phyloP scores from a whole-genome alignment of 2,113 vertebrate species.

The Peromyscus leucopus region DNA sequence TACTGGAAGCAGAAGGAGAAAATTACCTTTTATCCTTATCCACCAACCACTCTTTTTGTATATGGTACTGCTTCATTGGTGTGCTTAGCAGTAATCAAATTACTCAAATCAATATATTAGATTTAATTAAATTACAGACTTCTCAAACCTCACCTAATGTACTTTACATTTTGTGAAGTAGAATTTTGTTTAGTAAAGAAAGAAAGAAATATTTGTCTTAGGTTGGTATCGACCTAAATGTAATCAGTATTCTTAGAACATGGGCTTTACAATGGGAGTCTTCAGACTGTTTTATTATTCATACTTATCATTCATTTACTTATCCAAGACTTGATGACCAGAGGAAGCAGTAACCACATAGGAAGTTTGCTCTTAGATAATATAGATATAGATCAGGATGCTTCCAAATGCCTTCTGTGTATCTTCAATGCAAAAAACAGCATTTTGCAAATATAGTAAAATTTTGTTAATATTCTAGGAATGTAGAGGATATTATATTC shows the following conservation, averaged over 20 bases:
- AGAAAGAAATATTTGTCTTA: neutral
- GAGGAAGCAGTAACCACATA: neutral
- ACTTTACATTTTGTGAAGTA: neutral
- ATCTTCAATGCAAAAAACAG: neutral
- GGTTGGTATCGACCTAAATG: no score
- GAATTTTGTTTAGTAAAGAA: neutral
- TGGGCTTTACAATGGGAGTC: neutral
- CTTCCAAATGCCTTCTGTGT: neutral
- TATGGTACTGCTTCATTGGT: neutral
- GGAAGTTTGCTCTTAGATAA: neutral
- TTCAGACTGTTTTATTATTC: neutral
- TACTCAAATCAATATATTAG: neutral
- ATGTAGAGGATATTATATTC: neutral
- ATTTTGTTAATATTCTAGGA: neutral
- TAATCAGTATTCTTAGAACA: neutral
- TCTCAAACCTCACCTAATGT: neutral
- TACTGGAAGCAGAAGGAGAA: neutral
- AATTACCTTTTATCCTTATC: neutral
- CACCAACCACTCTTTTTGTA: neutral
- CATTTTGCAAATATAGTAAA: neutral
- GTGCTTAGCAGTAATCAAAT: neutral
- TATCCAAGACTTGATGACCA: neutral
- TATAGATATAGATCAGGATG: neutral
- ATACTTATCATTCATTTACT: neutral
- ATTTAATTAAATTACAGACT: neutral